A percentile compares a stretch with the other conserved stretches of the same genome.
Conservation (phyloP, 2,888 invertebrate genomes). For the Caenorhabditis zanzibari region DNA sequence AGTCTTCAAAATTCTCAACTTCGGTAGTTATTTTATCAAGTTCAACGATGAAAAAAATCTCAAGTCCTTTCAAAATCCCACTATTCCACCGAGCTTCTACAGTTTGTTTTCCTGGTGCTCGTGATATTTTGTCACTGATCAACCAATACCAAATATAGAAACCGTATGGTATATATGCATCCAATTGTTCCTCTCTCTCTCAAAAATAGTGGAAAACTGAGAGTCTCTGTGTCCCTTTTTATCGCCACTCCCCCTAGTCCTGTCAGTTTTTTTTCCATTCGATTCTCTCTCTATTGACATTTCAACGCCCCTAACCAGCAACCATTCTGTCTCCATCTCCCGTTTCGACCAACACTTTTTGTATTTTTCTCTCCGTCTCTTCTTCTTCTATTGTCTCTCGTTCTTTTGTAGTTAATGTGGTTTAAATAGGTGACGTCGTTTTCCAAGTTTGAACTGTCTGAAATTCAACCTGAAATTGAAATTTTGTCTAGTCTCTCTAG, state of each 20-base stretch:
- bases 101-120: neutral
- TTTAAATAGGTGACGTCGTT: slow-evolving; percentile 18
- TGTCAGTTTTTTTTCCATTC: slow-evolving; percentile 27
- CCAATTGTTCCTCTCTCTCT: slow-evolving; percentile 3
- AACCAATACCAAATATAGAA: neutral
- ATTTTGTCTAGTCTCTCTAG: neutral
- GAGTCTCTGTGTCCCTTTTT: slow-evolving; percentile 17
- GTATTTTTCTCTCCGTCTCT: slow-evolving; percentile 17
- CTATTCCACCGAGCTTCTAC: neutral
- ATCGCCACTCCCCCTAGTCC: slow-evolving; percentile 12
- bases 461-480: slow-evolving; percentile 4
- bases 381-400: neutral
- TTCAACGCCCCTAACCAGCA: slow-evolving; percentile 35
- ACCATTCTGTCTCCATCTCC: slow-evolving; percentile 29
- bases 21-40: no score
- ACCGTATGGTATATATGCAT: neutral
- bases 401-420: slow-evolving; percentile 25
- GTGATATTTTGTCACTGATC: neutral
- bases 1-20: no score
- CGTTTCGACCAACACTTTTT: slow-evolving; percentile 33
- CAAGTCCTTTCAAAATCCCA: no score
- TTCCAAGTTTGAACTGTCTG: slow-evolving; percentile 8
- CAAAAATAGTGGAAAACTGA: neutral
- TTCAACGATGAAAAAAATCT: no score
- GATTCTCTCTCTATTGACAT: slow-evolving; percentile 32